Evolutionary conservation across 2,888 invertebrate genomes (phyloP), one percentile per base, ranked within the genome.

Genomic region (Anorthoa munda): DNA sequence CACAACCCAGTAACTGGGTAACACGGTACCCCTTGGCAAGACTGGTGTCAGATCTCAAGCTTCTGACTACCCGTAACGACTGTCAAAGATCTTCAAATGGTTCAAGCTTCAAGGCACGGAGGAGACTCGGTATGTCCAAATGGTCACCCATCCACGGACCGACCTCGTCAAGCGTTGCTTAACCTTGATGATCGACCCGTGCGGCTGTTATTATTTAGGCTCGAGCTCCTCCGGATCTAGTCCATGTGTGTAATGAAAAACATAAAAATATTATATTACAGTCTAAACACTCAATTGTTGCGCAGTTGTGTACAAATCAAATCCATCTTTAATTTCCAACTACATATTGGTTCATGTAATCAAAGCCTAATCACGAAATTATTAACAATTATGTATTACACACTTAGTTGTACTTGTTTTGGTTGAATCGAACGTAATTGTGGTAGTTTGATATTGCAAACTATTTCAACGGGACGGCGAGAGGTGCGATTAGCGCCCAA

Each of bases 401-500:
- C 74, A 69, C 77, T 74, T 66, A 79, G 78, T 79, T 86, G 82
- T 86, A 84, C 83, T 86, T 87, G 83, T 81, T 85, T 71, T 77
- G 69, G 81, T 84, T 83, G 59, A 71, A 75, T 79, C 70, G 51
- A 70, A 73, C 58, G 67, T 75, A 82, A 81, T 87, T 84, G 86
- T 83, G 79, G 85, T 81, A 81, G 83, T 86, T 87, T 84, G 79
- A 86, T 88, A 90, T 88, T 86, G 85, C 82, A 85, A 89, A 90
- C 86, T 89, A 91, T 88, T 90, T 89, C 82, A 87, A 88, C 81
- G 85, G 86, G 83, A 86, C 85, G 85, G 87, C 89, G 91, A 91
- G 91, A 91, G 91, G 91, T 92, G 89, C 89, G 90, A 93, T 94
- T 93, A 93, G 90, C 81, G 88, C 80, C 86, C 86, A 83, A 92